Evolutionary conservation across 2,797 vertebrate genomes (phyloP).

Genomic region (Notolepis coatsorum): DNA sequence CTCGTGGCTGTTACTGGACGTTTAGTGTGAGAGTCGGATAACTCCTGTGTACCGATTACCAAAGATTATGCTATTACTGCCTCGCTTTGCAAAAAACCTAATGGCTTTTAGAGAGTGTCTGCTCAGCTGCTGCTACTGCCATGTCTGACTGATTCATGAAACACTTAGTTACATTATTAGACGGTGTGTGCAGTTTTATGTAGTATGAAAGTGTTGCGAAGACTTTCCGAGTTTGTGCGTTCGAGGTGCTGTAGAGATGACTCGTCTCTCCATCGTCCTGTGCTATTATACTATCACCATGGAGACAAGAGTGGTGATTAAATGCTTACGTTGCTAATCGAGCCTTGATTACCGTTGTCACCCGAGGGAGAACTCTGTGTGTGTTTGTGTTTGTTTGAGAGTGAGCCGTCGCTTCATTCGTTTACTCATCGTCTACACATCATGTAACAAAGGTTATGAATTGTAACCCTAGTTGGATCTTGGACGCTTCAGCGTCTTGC

Average conservation of each 20-base stretch:
- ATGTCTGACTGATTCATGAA: too few species aligned
- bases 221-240: not conserved
- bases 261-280: conserved; percentile 26
- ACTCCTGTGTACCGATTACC: too few species aligned
- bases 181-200: not conserved
- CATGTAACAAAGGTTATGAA: too few species aligned
- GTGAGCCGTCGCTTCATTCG: not conserved
- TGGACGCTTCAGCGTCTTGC: too few species aligned
- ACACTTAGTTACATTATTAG: not conserved
- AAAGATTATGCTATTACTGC: too few species aligned
- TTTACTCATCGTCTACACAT: too few species aligned
- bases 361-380: conserved; percentile 8
- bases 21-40: too few species aligned
- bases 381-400: not conserved
- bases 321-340: conserved; percentile 31
- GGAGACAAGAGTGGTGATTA: conserved; percentile 51
- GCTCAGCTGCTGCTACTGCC: too few species aligned
- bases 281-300: conserved; percentile 47
- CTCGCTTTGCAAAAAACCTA: too few species aligned
- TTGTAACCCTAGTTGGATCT: too few species aligned
- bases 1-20: too few species aligned
- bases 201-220: not conserved
- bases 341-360: conserved; percentile 50
- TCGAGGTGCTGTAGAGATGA: conserved; percentile 9
- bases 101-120: too few species aligned